Base-by-base conservation (phyloP, 2,888 invertebrate genomes). In the Exocentrus adspersus region DNA sequence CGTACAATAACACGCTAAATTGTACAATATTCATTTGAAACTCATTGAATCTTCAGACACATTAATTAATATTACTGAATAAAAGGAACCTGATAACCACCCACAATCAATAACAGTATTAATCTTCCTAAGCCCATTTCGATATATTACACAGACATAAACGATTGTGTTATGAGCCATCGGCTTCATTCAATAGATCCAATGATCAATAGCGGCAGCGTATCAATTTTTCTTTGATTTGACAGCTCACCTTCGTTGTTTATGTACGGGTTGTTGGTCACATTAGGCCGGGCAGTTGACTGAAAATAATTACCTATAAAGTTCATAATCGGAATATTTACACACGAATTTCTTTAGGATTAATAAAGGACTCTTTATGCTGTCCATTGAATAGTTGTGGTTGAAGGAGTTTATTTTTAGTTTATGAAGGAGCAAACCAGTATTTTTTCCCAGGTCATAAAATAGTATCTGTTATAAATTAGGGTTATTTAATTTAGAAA, bases 211-310 rank as follows among this genome's bases (percentile, higher is more conserved):
- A 63, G 71, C 73, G 71, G 70, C 68, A 68, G 69, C 71, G 71
- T 74, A 73, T 74, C 72, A 75, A 71, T 73, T 69, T 71, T 70
- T 62, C 65, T 68, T 65, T 70, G 72, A 74, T 75, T 71, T 72
- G 73, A 73, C 73, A 71, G 72, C 62, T 64, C 32, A 60, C 53
- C 60, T 68, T 68, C 68, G 70, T 63, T 68, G 67, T 68, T 68
- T 68, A 65, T 70, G 66, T 59, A 62, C 45, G 20, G 16, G 41
- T 42, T 19, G 41, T 6, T n/a, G 12, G 24, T 1, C 24, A 24
- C n/a, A 30, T 37, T 37, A 37, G 37, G 10, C 37, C n/a, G n/a
- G 37, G 24, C 7, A 24, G 7, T 24, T 3, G 4, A 3, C 24
- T 24, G 7, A 24, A 24, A 24, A 45, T 9, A 45, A 45, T 5